A percentile compares a stretch with the other conserved stretches of the same genome.
Conservation (phyloP, 1,140 invertebrate genomes). For the Acyrthosiphon pisum region DNA sequence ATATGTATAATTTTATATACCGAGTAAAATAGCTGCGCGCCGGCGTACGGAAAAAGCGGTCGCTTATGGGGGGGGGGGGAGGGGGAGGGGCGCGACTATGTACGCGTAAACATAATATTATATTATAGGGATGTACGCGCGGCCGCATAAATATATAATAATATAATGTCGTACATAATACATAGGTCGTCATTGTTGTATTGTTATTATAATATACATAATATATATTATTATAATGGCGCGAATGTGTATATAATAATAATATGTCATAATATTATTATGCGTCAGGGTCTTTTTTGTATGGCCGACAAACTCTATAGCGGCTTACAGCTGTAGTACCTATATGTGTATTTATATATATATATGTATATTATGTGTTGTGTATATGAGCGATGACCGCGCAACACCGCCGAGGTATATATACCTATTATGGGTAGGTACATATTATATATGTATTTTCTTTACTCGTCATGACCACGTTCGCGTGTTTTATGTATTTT, state of each 20-base stretch:
- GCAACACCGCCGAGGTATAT: not conserved
- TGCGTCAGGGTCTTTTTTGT: not conserved
- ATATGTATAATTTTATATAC: too few species aligned
- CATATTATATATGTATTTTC: not conserved
- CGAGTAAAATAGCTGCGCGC: not conserved
- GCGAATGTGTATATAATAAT: not conserved
- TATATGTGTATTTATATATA: too few species aligned
- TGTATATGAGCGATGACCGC: not conserved
- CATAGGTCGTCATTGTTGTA: not conserved
- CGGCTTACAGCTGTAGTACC: not conserved
- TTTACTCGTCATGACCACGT: not conserved
- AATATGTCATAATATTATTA: not conserved
- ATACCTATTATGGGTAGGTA: too few species aligned
- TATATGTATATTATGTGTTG: not conserved
- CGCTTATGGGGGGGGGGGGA: too few species aligned
- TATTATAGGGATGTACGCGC: not conserved
- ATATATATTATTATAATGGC: not conserved
- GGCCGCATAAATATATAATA: not conserved
- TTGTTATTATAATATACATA: not conserved
- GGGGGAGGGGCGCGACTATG: not conserved
- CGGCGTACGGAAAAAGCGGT: not conserved
- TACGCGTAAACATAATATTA: not conserved
- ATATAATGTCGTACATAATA: not conserved
- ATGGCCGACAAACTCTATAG: not conserved
- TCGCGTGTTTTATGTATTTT: conserved; percentile 28